Evolutionary conservation across 2,797 vertebrate genomes (phyloP).

Genomic region (Enteromius fasciolatus): DNA sequence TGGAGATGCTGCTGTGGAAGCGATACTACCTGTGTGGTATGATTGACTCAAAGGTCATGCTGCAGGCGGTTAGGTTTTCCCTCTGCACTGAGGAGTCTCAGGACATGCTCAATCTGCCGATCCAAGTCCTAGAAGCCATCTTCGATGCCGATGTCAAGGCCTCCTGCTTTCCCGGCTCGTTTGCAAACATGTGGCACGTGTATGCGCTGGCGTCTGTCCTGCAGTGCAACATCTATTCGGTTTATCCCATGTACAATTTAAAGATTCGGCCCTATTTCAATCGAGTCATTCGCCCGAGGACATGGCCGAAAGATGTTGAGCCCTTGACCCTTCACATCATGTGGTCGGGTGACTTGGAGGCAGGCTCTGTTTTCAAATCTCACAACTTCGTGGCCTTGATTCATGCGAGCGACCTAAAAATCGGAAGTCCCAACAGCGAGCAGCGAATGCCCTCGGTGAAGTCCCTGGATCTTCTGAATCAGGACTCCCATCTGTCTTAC

Average conservation of each 20-base stretch:
- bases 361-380: conserved; percentile 82
- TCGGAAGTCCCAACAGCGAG: conserved; percentile 65
- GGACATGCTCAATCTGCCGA: conserved; percentile 87
- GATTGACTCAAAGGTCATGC: conserved; percentile 98
- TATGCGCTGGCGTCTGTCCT: conserved; percentile 91
- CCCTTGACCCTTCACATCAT: conserved; percentile 88
- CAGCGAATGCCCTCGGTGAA: conserved; percentile 69
- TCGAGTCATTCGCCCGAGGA: conserved; percentile 87
- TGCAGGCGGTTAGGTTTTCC: conserved; percentile 92
- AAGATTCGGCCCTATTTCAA: conserved; percentile 96
- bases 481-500: conserved; percentile 82
- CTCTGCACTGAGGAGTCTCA: conserved; percentile 90
- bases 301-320: conserved; percentile 67
- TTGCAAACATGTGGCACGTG: conserved; percentile 96
- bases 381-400: conserved; percentile 90
- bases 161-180: conserved; percentile 91
- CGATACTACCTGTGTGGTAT: conserved; percentile 93
- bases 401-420: conserved; percentile 76
- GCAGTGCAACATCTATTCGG: conserved; percentile 90
- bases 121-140: conserved; percentile 89
- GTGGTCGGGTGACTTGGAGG: conserved; percentile 90
- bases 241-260: conserved; percentile 95
- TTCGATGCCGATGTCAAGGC: conserved; percentile 95
- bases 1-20: conserved; percentile 94
- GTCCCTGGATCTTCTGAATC: conserved; percentile 78